A percentile compares a stretch with the other conserved stretches of the same genome.
Conservation (phyloP, 2,888 invertebrate genomes). For the Dorcus parallelipipedus region DNA sequence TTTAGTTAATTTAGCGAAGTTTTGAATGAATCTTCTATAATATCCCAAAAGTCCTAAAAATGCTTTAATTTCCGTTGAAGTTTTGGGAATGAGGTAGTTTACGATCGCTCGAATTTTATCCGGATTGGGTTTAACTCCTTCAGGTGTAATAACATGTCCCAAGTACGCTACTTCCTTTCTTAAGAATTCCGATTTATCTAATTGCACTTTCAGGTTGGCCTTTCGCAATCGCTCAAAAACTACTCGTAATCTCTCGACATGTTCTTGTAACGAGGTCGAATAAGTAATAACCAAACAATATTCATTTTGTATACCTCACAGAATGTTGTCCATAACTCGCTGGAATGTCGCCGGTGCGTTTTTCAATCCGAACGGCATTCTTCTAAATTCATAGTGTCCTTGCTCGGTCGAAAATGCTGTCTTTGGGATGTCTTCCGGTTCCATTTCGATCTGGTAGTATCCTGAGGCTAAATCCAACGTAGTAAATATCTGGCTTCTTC, state of each 20-base stretch:
- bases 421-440: conserved; percentile 23
- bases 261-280: conserved; percentile 28
- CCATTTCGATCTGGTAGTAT: conserved; percentile 28
- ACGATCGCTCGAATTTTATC: too few relatives aligned
- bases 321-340: conserved; percentile 18
- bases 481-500: conserved; percentile 27
- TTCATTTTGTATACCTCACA: not conserved
- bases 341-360: conserved; percentile 38
- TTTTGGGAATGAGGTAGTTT: too few relatives aligned
- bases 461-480: too few relatives aligned
- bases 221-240: conserved; percentile 24
- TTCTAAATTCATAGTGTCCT: too few relatives aligned
- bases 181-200: too few relatives aligned
- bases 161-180: not conserved
- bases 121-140: conserved; percentile 1
- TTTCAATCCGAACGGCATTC: conserved; percentile 36
- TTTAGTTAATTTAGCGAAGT: too few relatives aligned
- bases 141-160: conserved; percentile 4
- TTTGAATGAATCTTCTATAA: too few relatives aligned
- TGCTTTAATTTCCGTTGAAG: too few relatives aligned
- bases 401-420: conserved; percentile 28
- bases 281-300: conserved; percentile 22
- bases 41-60: too few relatives aligned
- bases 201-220: conserved; percentile 1
- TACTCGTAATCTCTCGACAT: conserved; percentile 25